These are phyloP conservation scores for Asteroscopus sphinx DNA, from an alignment of 2,888 invertebrate genomes.

Conservation along the genomic window DNA sequence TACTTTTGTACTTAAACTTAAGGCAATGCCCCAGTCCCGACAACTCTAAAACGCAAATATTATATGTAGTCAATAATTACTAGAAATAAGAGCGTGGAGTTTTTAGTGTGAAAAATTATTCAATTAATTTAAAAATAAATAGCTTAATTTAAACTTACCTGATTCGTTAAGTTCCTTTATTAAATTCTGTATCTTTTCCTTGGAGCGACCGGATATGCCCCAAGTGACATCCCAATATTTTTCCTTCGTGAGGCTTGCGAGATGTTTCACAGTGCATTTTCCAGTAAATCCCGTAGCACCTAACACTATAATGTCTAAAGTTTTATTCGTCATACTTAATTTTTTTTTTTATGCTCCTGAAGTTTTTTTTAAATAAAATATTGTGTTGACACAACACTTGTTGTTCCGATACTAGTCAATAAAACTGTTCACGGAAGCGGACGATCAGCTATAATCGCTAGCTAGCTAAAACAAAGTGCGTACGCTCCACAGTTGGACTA, in stretches of 20 bases:
- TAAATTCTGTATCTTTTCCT: slow-evolving; percentile 61
- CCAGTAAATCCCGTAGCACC: slow-evolving; percentile 71
- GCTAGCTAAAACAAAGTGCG: neutral
- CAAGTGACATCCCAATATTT: slow-evolving; percentile 60
- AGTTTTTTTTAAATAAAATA: no score
- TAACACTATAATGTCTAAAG: slow-evolving; percentile 65
- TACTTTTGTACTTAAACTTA: no score
- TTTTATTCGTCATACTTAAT: slow-evolving; percentile 34
- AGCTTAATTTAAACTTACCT: slow-evolving; percentile 30
- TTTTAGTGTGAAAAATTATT: no score
- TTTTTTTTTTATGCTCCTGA: neutral
- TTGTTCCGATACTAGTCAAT: neutral
- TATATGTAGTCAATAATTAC: no score
- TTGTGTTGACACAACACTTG: no score
- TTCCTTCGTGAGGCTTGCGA: slow-evolving; percentile 53
- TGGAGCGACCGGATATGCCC: slow-evolving; percentile 67
- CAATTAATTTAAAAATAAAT: no score
- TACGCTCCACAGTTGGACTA: neutral
- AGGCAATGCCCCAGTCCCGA: no score
- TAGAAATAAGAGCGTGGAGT: no score
- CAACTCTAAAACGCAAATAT: no score
- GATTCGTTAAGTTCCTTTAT: slow-evolving; percentile 27
- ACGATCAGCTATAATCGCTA: slow-evolving; percentile 1
- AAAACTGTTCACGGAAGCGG: neutral
- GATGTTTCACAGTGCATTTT: slow-evolving; percentile 56